A percentile compares a stretch with the other conserved stretches of the same genome.
These are phyloP conservation scores for Linepithema humile DNA, from an alignment of 1,140 invertebrate genomes.

Conservation along the genomic window DNA sequence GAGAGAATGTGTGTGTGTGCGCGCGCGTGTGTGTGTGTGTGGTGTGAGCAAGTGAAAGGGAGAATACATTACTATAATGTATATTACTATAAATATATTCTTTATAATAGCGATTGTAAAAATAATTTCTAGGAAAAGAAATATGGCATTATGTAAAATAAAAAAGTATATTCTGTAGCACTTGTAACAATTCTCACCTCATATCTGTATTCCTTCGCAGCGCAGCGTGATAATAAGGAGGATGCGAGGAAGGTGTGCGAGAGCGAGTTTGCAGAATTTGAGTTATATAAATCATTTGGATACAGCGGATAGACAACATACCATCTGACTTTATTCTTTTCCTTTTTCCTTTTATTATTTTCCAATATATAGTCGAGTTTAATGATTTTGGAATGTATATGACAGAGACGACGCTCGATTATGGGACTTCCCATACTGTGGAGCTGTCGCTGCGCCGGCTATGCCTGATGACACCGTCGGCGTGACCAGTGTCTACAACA, in stretches of 20 bases:
- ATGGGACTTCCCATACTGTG: conserved; percentile 85
- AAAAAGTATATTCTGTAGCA: conserved; percentile 80
- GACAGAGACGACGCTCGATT: conserved; percentile 45
- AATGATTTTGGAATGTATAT: not conserved
- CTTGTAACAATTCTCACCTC: conserved; percentile 10
- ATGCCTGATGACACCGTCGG: conserved; percentile 86
- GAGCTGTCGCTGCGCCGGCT: conserved; percentile 80
- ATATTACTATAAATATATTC: conserved; percentile 82
- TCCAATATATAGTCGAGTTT: not conserved
- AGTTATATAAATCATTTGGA: no score
- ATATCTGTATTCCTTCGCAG: no score
- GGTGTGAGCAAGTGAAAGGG: no score
- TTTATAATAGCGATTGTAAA: conserved; percentile 79
- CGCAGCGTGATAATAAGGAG: not conserved
- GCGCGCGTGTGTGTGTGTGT: no score
- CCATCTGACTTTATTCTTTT: not conserved
- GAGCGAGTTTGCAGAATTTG: not conserved
- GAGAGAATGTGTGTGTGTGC: no score
- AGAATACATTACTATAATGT: no score
- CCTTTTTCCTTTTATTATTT: not conserved
- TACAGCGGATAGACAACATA: not conserved
- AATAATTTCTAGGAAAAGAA: conserved; percentile 75
- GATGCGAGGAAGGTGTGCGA: not conserved
- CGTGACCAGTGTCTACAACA: conserved; percentile 88
- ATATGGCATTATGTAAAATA: conserved; percentile 80